Base-by-base conservation (phyloP, 2,888 invertebrate species). In the Hydrotaea cyrtoneurina region DNA sequence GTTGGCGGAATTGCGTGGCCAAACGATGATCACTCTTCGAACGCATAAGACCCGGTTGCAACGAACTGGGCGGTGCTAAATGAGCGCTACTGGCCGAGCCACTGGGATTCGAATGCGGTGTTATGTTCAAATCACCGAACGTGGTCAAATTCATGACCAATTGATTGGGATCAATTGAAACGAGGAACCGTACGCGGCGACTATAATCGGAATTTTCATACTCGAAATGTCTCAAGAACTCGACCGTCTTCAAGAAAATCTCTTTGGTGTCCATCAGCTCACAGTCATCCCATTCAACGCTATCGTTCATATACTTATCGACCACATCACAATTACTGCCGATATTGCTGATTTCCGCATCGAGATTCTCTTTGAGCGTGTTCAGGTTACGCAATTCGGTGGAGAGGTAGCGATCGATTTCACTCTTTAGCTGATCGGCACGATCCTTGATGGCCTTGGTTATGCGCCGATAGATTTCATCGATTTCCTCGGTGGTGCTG, bases 241-340 rank as follows among this genome's bases (percentile, higher is more conserved):
- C 98, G 69, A 99, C 96, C 17, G 98, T 98, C 92, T 98, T 98
- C 23, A 98, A 93, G 93, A 98, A 98, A 86, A 98, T 97, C 93
- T 98, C 98, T 93, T 99, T 99, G 80, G 98, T 97, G 90, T 98
- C 98, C 94, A 98, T 97, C 86, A 98, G 94, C 91, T 98, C 97
- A 86, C 97, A 96, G 89, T 98, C 97, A 88, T 98, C 97, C 96
- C 98, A 97, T 89, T 97, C 96, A 55, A 97, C 96, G 86, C 95
- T 96, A 88, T 97, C 97, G 90, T 95, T 96, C 94, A 98, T 97
- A 91, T 98, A 96, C 92, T 98, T 98, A 92, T 99, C 98, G 72
- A 98, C 97, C 90, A 98, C 94, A 92, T 99, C 98, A 93, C 98
- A 98, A 93, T 99, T 99, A 91, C 98, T 98, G 90, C 96, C 95